Base-by-base conservation (phyloP, 2,113 vertebrate species). In the Peromyscus maniculatus region DNA sequence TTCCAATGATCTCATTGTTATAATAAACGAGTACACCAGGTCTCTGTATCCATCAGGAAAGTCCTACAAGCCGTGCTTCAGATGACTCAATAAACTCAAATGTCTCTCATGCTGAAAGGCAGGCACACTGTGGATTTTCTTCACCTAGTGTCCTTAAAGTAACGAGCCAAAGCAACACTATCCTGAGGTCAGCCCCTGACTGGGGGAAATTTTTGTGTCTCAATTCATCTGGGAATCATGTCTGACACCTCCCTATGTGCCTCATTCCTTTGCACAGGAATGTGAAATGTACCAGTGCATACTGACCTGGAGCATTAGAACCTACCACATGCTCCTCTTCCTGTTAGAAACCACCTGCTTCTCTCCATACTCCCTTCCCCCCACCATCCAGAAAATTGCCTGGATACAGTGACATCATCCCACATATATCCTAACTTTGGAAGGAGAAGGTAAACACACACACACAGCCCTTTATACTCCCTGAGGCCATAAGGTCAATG, bases 71-170 rank as follows among this genome's bases (percentile, higher is more conserved):
- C 92, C 71, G 4, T 67, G 78, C 87, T 94, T 95, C 83, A 24
- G 67, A 74, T 96, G 93, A 97, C 78, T 97, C 82, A 96, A 59
- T 95, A 94, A 96, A 97, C 91, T 95, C 91, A 88, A 31, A 86
- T 8, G 46, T 79, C 93, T 89, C 75, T 72, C 46, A 33, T 67
- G 78, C 64, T 28, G 83, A 94, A 84, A 95, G 80, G 87, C 64
- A 77, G 91, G 57, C 39, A 46, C 24, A 33, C 67, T 72, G 82
- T 91, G 78, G 64, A 66, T 75, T 93, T 86, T 49, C 83, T 97
- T 82, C 87, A 93, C 43, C n/a, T 22, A n/a, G 31, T 17, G 1
- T 87, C 86, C 46, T 91, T n/a, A 59, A 2, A 67, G 77, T 66
- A 33, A 11, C 33, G 22, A 19, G 2, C 62, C 74, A 91, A 82